phyloP scores from a whole-genome alignment of 2,888 invertebrate genomes.

The Hirtodrosophila duncani region DNA sequence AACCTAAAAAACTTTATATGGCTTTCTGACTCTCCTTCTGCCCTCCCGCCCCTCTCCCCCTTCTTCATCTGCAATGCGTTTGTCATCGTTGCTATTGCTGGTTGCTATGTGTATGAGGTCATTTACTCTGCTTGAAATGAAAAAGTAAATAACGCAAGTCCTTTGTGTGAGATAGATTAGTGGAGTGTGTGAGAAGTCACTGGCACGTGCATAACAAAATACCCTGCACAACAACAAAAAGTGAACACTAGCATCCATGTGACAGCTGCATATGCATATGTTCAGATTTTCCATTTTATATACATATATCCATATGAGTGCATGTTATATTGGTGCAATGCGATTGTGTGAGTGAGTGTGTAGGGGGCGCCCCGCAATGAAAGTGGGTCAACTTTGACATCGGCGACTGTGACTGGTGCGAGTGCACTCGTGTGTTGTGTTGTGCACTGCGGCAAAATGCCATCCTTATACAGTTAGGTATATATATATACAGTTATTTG shows the following conservation, averaged over 20 bases:
- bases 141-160: conserved; percentile 24
- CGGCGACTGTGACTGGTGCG: conserved; percentile 35
- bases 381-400: conserved; percentile 64
- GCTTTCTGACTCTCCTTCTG: conserved; percentile 5
- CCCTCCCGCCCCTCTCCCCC: conserved; percentile 11
- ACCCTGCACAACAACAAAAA: conserved; percentile 18
- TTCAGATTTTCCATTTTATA: conserved; percentile 49
- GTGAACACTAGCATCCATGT: conserved; percentile 6
- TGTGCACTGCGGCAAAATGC: conserved; percentile 46
- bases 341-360: conserved; percentile 2
- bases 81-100: conserved; percentile 3
- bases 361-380: conserved; percentile 27
- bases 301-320: conserved; percentile 20
- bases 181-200: conserved; percentile 5
- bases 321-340: neutral
- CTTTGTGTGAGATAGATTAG: conserved; percentile 26
- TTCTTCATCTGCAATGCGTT: too few species aligned
- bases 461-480: conserved; percentile 22
- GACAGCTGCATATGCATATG: conserved; percentile 50
- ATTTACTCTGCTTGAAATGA: conserved; percentile 64
- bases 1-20: conserved; percentile 56
- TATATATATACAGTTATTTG: conserved; percentile 1
- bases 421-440: neutral
- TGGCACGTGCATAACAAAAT: conserved; percentile 17
- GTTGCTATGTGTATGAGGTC: conserved; percentile 51